Percentiles rank a stretch among this genome's conserved stretches.
phyloP scores from a whole-genome alignment of 2,797 vertebrate genomes.

The Capromys pilorides region DNA sequence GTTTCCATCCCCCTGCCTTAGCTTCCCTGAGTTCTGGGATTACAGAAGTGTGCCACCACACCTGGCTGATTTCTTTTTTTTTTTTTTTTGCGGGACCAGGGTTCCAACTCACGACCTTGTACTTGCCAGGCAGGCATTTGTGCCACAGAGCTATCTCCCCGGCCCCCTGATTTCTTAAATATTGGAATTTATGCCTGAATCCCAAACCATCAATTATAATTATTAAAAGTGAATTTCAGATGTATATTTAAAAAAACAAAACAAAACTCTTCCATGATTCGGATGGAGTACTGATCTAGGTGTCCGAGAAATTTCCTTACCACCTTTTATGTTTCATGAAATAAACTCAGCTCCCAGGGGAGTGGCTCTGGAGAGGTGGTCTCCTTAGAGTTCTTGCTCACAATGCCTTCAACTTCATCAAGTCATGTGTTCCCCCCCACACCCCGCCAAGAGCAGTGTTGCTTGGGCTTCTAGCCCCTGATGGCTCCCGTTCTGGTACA shows the following conservation, averaged over 20 bases:
- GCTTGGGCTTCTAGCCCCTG: neutral
- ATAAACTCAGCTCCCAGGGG: neutral
- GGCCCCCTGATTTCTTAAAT: neutral
- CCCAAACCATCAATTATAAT: constrained; percentile 15
- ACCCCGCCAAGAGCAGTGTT: constrained; percentile 30
- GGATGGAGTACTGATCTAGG: neutral
- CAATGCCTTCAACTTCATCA: neutral
- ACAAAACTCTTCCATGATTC: neutral
- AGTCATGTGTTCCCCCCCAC: constrained; percentile 9
- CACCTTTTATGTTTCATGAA: neutral
- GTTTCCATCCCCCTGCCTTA: neutral
- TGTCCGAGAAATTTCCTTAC: neutral
- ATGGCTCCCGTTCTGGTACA: neutral
- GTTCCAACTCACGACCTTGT: too few species aligned
- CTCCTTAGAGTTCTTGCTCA: neutral
- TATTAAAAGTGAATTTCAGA: neutral
- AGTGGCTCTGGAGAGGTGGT: neutral
- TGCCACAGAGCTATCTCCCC: too few species aligned
- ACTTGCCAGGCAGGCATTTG: too few species aligned
- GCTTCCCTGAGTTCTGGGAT: neutral
- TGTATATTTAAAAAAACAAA: neutral
- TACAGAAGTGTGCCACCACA: neutral
- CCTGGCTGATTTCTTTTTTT: neutral
- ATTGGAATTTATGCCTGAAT: neutral
- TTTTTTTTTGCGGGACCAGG: too few species aligned